Percentiles rank a stretch among this genome's conserved stretches.
Conservation (phyloP, 92 coral and sea anemone species). For the Bergia sp. region DNA sequence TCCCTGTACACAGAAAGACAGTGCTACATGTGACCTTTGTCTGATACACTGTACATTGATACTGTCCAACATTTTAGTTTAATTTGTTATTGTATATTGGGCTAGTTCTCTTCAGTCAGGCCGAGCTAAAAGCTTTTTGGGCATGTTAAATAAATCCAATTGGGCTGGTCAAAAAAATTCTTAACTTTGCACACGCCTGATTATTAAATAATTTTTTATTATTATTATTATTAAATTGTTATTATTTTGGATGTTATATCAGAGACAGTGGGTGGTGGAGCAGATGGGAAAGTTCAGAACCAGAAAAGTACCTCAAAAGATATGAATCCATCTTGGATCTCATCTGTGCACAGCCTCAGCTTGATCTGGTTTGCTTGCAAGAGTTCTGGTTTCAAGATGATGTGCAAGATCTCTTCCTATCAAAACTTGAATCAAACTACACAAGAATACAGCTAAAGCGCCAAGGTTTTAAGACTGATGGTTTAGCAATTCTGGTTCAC, state of each 20-base stretch:
- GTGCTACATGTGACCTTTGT: too few species aligned
- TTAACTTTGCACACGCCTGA: too few species aligned
- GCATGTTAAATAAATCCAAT: too few species aligned
- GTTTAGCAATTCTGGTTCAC: slow-evolving; percentile 88
- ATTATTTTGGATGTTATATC: neutral
- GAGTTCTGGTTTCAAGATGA: slow-evolving; percentile 95
- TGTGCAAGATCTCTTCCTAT: slow-evolving; percentile 79
- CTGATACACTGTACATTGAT: too few species aligned
- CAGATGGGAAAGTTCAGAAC: slow-evolving; percentile 83
- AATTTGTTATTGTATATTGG: too few species aligned
- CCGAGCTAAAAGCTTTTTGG: too few species aligned
- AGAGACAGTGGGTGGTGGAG: slow-evolving; percentile 83
- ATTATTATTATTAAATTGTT: too few species aligned
- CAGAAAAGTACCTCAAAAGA: slow-evolving; percentile 80
- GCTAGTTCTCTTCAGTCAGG: too few species aligned
- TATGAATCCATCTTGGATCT: slow-evolving; percentile 74
- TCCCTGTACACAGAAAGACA: too few species aligned
- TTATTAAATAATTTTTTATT: too few species aligned
- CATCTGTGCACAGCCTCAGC: slow-evolving; percentile 68
- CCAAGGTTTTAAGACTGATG: slow-evolving; percentile 91
- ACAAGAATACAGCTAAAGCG: slow-evolving; percentile 82
- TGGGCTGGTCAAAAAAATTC: too few species aligned
- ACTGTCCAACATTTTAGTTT: too few species aligned
- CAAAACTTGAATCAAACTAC: slow-evolving; percentile 80
- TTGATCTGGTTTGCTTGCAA: slow-evolving; percentile 86